phyloP scores from a whole-genome alignment of 1,140 invertebrate species.

The Drosophila prosaltans region DNA sequence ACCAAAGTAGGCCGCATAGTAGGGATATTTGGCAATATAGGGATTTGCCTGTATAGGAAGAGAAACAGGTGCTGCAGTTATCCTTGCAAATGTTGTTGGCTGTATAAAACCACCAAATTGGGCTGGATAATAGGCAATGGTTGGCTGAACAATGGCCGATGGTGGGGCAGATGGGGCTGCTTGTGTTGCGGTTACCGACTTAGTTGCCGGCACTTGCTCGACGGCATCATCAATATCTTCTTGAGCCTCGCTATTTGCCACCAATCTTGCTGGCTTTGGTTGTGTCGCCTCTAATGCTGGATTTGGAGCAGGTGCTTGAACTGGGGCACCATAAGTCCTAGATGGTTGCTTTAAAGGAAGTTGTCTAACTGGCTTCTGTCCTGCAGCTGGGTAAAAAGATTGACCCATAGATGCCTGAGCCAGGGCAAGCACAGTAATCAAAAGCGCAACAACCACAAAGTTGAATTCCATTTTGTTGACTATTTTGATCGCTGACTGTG shows the following conservation, averaged over 20 bases:
- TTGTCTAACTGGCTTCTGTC: slow-evolving; percentile 39
- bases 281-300: slow-evolving; percentile 11
- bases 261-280: slow-evolving; percentile 58
- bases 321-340: slow-evolving; percentile 42
- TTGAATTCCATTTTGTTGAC: slow-evolving; percentile 54
- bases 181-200: not conserved
- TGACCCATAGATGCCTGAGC: slow-evolving; percentile 25
- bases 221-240: slow-evolving; percentile 66
- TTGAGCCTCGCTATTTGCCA: slow-evolving; percentile 69
- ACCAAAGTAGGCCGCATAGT: slow-evolving; percentile 59
- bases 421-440: slow-evolving; percentile 28
- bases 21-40: slow-evolving; percentile 41
- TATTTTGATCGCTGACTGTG: slow-evolving; percentile 17
- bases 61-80: slow-evolving; percentile 20
- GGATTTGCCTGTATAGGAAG: slow-evolving; percentile 30
- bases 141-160: slow-evolving; percentile 27
- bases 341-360: slow-evolving; percentile 27
- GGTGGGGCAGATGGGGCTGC: slow-evolving; percentile 7
- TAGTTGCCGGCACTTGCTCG: slow-evolving; percentile 55
- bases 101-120: slow-evolving; percentile 67
- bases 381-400: slow-evolving; percentile 38
- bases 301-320: slow-evolving; percentile 24
- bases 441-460: slow-evolving; percentile 34
- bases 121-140: slow-evolving; percentile 68
- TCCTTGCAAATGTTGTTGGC: slow-evolving; percentile 47